phyloP scores from a whole-genome alignment of 2,113 vertebrate genomes.

The Saccopteryx bilineata region DNA sequence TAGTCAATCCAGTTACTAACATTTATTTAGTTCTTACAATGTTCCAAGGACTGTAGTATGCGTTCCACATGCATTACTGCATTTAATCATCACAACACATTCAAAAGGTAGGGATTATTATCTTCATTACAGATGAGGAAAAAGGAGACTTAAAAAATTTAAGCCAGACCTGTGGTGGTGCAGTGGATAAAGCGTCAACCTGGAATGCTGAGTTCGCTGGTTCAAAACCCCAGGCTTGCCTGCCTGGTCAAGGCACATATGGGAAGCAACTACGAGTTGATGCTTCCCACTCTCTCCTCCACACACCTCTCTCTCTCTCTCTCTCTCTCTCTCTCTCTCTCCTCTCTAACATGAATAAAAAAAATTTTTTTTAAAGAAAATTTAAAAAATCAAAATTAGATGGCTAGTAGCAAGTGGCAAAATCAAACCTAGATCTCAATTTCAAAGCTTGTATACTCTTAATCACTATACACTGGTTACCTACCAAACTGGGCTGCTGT shows the following conservation, averaged over 20 bases:
- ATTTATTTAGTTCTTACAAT: neutral
- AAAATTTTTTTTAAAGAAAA: neutral
- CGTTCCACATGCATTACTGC: neutral
- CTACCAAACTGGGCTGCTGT: neutral
- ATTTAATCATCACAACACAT: slow-evolving; percentile 18
- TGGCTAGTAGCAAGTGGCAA: neutral
- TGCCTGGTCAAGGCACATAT: too few species aligned
- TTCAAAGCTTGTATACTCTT: neutral
- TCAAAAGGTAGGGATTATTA: neutral
- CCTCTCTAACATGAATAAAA: too few species aligned
- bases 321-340: too few species aligned
- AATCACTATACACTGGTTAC: neutral
- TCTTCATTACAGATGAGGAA: neutral
- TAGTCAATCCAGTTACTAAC: neutral
- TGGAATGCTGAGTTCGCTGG: too few species aligned
- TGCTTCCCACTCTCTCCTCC: too few species aligned
- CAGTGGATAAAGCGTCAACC: too few species aligned
- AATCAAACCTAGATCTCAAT: slow-evolving; percentile 1
- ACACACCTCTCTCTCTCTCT: too few species aligned
- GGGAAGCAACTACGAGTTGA: too few species aligned
- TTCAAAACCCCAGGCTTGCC: too few species aligned
- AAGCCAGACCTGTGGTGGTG: neutral
- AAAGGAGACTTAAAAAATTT: neutral
- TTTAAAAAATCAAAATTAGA: slow-evolving; percentile 33
- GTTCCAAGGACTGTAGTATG: neutral